Conservation (phyloP, 2,113 vertebrate species). For the Peromyscus californicus region DNA sequence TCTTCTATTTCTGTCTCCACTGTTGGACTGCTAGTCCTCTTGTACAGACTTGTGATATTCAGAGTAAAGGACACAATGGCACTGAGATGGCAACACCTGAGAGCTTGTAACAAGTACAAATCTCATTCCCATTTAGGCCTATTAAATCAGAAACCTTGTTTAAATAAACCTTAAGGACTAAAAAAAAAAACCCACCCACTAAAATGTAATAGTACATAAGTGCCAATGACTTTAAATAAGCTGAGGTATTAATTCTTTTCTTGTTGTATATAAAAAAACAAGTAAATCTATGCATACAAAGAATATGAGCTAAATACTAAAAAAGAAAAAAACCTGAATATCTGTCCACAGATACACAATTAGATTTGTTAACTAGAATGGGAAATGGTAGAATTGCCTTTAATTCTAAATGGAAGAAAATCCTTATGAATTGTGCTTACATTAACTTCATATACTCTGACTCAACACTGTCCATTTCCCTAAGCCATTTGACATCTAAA, state of each 20-base stretch:
- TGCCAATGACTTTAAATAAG: background rate
- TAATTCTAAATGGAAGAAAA: constrained; percentile 56
- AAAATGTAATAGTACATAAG: background rate
- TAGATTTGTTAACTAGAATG: constrained; percentile 11
- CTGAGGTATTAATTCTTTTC: background rate
- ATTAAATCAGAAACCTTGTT: background rate
- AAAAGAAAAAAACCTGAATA: background rate
- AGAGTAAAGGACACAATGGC: background rate
- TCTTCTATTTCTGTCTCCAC: background rate
- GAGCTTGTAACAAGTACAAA: background rate
- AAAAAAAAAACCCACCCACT: background rate
- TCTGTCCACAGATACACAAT: background rate
- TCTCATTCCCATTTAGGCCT: background rate
- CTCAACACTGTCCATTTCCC: constrained; percentile 44
- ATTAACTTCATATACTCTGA: constrained; percentile 19
- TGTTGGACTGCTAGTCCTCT: background rate
- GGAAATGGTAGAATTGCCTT: constrained; percentile 45
- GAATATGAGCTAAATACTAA: background rate
- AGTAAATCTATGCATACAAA: background rate
- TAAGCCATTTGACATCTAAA: constrained; percentile 44
- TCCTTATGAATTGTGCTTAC: constrained; percentile 25
- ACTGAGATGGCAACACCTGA: background rate
- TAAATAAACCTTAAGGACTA: constrained; percentile 29
- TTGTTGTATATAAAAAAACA: constrained; percentile 9
- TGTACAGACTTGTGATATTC: background rate